These are phyloP conservation scores for Dasyornis broadbenti DNA, from an alignment of 2,113 vertebrate genomes.

Conservation along the genomic window DNA sequence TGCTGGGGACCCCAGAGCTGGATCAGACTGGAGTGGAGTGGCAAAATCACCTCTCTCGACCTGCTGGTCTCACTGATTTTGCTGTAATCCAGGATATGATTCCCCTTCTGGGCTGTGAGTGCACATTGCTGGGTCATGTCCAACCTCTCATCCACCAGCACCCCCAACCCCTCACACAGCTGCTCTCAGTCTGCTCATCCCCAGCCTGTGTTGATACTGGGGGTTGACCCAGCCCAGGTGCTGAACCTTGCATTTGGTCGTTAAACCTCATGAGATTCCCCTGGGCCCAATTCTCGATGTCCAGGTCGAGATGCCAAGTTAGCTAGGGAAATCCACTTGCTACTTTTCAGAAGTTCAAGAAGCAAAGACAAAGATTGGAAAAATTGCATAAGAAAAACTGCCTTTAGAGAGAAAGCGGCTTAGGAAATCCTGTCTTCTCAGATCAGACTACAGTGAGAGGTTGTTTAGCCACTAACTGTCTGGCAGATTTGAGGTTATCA, in stretches of 20 bases:
- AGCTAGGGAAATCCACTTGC: not conserved
- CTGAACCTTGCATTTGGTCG: not conserved
- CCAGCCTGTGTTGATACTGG: fast-evolving
- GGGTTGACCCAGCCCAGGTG: not conserved
- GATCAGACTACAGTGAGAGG: not conserved
- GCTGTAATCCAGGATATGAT: not conserved
- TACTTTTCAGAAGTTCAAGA: not conserved
- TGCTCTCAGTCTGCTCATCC: not conserved
- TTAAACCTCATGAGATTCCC: not conserved
- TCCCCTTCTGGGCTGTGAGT: not conserved
- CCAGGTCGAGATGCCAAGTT: not conserved
- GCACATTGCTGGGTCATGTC: too few relatives aligned
- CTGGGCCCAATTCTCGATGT: not conserved
- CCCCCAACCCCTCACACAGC: fast-evolving
- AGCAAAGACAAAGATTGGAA: not conserved
- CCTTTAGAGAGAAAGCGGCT: not conserved
- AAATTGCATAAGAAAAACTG: not conserved
- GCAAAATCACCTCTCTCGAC: not conserved
- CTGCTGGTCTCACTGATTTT: not conserved
- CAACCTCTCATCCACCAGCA: not conserved
- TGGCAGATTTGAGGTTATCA: not conserved
- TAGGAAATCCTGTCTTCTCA: not conserved
- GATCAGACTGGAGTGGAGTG: not conserved
- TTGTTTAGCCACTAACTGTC: not conserved
- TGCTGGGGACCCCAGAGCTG: not conserved